Base-by-base conservation (phyloP, 2,888 invertebrate species). In the Synanthedon tipuliformis region DNA sequence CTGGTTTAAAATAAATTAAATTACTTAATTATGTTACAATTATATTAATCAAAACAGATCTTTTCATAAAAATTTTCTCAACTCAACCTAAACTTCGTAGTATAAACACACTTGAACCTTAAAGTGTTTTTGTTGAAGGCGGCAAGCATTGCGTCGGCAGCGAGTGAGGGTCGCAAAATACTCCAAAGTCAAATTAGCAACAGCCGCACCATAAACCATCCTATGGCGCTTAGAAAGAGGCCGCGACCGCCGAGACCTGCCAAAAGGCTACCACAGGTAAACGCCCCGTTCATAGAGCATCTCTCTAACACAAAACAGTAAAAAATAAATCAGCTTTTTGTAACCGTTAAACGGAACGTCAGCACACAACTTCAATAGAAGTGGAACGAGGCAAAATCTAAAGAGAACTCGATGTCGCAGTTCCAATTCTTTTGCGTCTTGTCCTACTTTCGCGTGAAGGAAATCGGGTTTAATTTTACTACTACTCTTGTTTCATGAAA, bases 71-170 rank as follows among this genome's bases (percentile, higher is more conserved):
- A 10, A 10, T 34, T 10, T 34, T 5, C 23, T 23, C 23, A 23
- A 23, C 23, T 23, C 5, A 23, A 23, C 5, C 5, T 23, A 23
- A 23, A 23, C 1, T 23, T 23, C 5, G 5, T 23, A 23, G 1
- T 23, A 23, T 23, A 23, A 23, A 23, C 5, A 23, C 23, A 23
- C 23, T 23, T 23, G 23, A 23, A 23, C 23, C 1, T 5, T 23
- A 4, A 7, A 45, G 45, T 11, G 5, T 45, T 13, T 45, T 45
- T 45, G 7, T 52, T 41, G 15, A 61, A 86, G 81, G 90, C 90
- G 51, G 90, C 90, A 41, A 90, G 90, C 64, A 88, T 89, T 67
- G 89, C 88, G 45, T 89, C 90, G 57, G 90, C 82, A 53, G 89
- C 79, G 68, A 89, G 79, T 75, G 89, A 86, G 62, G 78, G 78